Percentiles rank a stretch among this genome's conserved stretches.
Evolutionary conservation across 2,888 invertebrate species (phyloP).

Genomic region (Hecatera dysodea): DNA sequence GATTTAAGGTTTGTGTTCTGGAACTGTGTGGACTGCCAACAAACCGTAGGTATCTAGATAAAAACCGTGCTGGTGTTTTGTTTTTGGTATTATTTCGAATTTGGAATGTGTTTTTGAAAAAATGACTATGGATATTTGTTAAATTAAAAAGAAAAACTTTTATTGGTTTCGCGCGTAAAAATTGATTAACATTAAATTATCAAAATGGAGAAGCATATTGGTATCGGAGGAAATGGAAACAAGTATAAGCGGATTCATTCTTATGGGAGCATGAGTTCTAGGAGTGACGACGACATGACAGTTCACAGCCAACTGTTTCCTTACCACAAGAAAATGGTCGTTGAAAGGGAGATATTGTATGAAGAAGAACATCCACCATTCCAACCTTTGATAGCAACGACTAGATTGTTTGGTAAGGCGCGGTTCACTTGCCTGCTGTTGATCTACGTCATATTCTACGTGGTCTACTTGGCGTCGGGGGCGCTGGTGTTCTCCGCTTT

Average conservation of each 20-base stretch:
- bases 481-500: constrained; percentile 92
- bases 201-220: constrained; percentile 45
- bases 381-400: constrained; percentile 83
- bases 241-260: constrained; percentile 83
- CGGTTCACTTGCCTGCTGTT: constrained; percentile 89
- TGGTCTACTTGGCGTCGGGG: constrained; percentile 92
- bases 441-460: constrained; percentile 91
- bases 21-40: constrained; percentile 66
- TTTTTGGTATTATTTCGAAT: constrained; percentile 54
- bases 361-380: constrained; percentile 87
- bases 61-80: constrained; percentile 48
- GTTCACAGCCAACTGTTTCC: constrained; percentile 87
- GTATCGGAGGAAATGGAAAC: constrained; percentile 67
- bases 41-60: constrained; percentile 68
- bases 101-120: constrained; percentile 47
- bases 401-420: constrained; percentile 88
- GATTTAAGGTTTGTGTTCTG: constrained; percentile 77
- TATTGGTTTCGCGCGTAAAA: constrained; percentile 52
- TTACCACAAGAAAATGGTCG: constrained; percentile 85
- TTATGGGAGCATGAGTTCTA: constrained; percentile 86
- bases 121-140: constrained; percentile 54
- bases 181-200: constrained; percentile 41
- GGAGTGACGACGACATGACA: constrained; percentile 87
- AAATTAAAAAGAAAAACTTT: constrained; percentile 29
- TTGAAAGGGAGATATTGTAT: constrained; percentile 84